phyloP scores from a whole-genome alignment of 2,113 vertebrate species.

The Meles meles region DNA sequence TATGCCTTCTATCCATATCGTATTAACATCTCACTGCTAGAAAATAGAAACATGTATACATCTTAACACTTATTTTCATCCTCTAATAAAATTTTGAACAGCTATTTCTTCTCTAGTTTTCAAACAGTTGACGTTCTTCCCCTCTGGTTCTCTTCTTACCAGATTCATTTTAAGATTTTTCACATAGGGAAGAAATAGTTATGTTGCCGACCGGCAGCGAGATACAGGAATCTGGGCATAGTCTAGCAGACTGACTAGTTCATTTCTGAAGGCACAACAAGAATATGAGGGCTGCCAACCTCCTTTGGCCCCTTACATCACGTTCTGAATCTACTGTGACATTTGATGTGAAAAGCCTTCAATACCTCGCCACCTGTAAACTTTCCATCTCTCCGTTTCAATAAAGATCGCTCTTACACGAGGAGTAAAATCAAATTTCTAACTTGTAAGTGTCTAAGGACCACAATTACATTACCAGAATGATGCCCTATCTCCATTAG shows the following conservation, averaged over 20 bases:
- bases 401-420: slow-evolving; percentile 9
- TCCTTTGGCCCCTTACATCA: not conserved
- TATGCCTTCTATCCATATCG: not conserved
- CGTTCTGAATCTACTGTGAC: not conserved
- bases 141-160: not conserved
- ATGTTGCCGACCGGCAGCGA: not conserved
- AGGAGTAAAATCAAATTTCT: slow-evolving; percentile 33
- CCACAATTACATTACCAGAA: slow-evolving; percentile 45
- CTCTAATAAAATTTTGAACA: not conserved
- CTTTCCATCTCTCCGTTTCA: not conserved
- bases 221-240: not conserved
- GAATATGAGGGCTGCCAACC: not conserved
- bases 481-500: slow-evolving; percentile 33
- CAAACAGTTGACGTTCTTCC: not conserved
- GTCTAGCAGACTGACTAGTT: not conserved
- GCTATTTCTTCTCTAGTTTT: not conserved
- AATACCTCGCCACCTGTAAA: not conserved
- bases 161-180: not conserved
- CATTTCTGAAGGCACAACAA: not conserved
- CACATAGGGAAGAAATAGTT: not conserved
- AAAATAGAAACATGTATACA: not conserved
- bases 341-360: not conserved
- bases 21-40: not conserved
- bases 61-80: not conserved
- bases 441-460: slow-evolving; percentile 27